Evolutionary conservation across 2,888 invertebrate genomes (phyloP).

Genomic region (Thelaira solivaga): DNA sequence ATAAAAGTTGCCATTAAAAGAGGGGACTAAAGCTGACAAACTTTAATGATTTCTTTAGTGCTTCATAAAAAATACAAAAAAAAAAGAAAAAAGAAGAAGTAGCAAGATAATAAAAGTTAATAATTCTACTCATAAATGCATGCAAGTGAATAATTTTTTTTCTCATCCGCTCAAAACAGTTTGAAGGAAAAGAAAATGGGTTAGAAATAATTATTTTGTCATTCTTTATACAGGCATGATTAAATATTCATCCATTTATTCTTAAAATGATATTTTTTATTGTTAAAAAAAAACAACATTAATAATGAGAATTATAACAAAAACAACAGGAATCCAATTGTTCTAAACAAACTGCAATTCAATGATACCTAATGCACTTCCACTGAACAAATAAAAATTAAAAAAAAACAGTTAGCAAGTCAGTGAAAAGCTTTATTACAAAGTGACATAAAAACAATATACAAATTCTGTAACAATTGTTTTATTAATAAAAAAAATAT

Average conservation of each 20-base stretch:
- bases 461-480: too few relatives aligned
- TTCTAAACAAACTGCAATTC: too few relatives aligned
- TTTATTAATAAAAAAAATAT: too few relatives aligned
- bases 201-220: slow-evolving; percentile 56
- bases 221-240: slow-evolving; percentile 2
- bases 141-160: not conserved
- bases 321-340: too few relatives aligned
- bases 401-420: too few relatives aligned
- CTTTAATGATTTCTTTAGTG: not conserved
- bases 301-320: slow-evolving; percentile 54
- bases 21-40: slow-evolving; percentile 1
- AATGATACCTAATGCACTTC: too few relatives aligned
- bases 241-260: not conserved
- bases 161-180: slow-evolving; percentile 33
- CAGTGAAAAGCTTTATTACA: too few relatives aligned
- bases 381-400: too few relatives aligned
- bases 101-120: not conserved
- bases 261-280: not conserved
- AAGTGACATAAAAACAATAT: too few relatives aligned
- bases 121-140: slow-evolving; percentile 55
- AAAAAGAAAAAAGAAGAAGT: not conserved
- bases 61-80: slow-evolving; percentile 1
- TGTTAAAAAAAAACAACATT: not conserved
- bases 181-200: slow-evolving; percentile 33
- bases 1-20: slow-evolving; percentile 14